A percentile compares a stretch with the other conserved stretches of the same genome.
Conservation (phyloP, 2,113 vertebrate species). For the Spermophilus dauricus region DNA sequence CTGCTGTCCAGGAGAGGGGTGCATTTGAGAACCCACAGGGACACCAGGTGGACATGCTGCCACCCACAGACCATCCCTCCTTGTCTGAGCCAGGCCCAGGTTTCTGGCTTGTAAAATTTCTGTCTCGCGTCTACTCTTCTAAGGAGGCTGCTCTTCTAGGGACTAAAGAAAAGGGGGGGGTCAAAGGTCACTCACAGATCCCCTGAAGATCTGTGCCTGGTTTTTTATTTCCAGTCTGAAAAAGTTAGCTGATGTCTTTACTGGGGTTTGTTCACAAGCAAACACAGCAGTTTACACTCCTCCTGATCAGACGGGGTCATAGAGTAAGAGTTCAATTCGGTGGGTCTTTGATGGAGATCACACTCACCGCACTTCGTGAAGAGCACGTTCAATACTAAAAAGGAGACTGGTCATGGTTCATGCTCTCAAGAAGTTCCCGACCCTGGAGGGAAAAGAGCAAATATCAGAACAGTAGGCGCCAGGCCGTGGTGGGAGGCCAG, state of each 20-base stretch:
- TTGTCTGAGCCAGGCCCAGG: background rate
- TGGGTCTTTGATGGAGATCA: too few relatives aligned
- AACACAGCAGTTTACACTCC: background rate
- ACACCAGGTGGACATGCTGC: background rate
- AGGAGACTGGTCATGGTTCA: background rate
- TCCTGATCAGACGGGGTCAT: background rate
- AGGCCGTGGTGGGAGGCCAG: too few relatives aligned
- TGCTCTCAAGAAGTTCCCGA: background rate
- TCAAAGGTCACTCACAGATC: background rate
- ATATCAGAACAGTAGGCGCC: too few relatives aligned
- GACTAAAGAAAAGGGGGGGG: too few relatives aligned
- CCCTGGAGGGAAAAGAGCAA: background rate
- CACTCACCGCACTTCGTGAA: background rate
- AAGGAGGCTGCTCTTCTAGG: too few relatives aligned
- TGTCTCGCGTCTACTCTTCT: background rate
- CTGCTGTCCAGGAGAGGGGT: background rate
- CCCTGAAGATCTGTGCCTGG: accelerated
- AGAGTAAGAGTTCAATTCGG: background rate
- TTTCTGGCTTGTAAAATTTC: background rate
- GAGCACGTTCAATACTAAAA: background rate
- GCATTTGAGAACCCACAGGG: background rate
- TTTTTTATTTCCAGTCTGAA: background rate
- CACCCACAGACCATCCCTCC: too few relatives aligned
- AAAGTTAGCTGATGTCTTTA: background rate
- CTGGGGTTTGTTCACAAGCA: background rate